Percentiles rank a stretch among this genome's conserved stretches.
These are phyloP conservation scores for Cylas formicarius DNA, from an alignment of 1,140 invertebrate genomes.

Conservation along the genomic window DNA sequence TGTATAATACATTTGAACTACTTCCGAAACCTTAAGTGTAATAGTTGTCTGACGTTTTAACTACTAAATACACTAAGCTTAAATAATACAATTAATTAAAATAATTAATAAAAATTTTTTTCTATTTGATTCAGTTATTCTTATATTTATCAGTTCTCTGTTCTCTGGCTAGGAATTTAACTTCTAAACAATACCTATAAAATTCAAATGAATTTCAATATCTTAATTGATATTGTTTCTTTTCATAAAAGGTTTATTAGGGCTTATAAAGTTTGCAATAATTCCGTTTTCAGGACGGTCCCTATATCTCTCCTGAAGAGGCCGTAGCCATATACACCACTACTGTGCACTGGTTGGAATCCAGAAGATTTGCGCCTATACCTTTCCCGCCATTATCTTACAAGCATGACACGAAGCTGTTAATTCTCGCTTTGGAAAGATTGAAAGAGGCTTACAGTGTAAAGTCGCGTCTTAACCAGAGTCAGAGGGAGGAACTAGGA, in stretches of 20 bases:
- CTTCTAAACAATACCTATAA: no score
- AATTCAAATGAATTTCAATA: no score
- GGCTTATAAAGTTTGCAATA: constrained; percentile 2
- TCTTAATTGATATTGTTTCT: no score
- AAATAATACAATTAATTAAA: no score
- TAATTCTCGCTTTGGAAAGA: constrained; percentile 93
- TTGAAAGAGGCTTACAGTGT: constrained; percentile 99
- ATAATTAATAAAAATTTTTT: no score
- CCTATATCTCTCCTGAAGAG: constrained; percentile 98
- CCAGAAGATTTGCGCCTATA: constrained; percentile 94
- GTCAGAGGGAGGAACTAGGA: constrained; percentile 96
- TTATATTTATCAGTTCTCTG: no score
- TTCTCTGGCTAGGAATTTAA: no score
- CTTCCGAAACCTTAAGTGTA: no score
- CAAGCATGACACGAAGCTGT: constrained; percentile 97
- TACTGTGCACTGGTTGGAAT: constrained; percentile 99
- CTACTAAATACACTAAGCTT: no score
- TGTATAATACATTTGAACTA: no score
- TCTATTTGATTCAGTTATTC: not conserved
- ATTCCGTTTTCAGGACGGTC: constrained; percentile 68
- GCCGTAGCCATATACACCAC: constrained; percentile 99
- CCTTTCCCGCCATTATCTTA: constrained; percentile 98
- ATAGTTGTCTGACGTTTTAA: no score
- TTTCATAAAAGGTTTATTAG: no score
- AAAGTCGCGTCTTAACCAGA: constrained; percentile 97